Evolutionary conservation across 2,113 vertebrate genomes (phyloP).

Genomic region (Orcinus orca): DNA sequence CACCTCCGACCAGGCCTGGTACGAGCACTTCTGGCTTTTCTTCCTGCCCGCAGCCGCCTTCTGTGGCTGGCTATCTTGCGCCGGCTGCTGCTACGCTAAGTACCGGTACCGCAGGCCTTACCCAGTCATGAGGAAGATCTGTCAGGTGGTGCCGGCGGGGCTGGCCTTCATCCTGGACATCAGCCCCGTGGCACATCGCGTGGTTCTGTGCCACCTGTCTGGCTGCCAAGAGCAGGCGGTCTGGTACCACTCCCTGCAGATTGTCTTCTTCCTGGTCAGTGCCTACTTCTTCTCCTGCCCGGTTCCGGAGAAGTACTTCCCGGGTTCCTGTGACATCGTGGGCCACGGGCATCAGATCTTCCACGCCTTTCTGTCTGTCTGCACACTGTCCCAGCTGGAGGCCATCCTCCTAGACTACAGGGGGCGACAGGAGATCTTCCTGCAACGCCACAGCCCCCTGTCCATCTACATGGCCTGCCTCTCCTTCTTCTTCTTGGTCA

Average conservation of each 20-base stretch:
- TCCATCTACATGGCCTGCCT: conserved; percentile 84
- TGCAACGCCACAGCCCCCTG: conserved; percentile 83
- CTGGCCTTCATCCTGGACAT: conserved; percentile 91
- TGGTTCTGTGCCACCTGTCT: conserved; percentile 86
- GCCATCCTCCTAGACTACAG: conserved; percentile 91
- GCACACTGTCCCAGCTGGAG: conserved; percentile 93
- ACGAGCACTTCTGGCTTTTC: conserved; percentile 85
- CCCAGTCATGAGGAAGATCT: conserved; percentile 90
- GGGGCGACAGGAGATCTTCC: conserved; percentile 82
- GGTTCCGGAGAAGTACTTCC: conserved; percentile 92
- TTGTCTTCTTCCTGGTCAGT: conserved; percentile 89
- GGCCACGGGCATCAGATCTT: conserved; percentile 96
- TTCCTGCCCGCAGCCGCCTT: conserved; percentile 91
- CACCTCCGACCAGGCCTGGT: conserved; percentile 89
- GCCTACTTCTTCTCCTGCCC: conserved; percentile 95
- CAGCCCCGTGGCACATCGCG: conserved; percentile 90
- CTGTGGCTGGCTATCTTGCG: conserved; percentile 92
- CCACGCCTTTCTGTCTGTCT: conserved; percentile 90
- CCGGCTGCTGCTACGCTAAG: conserved; percentile 93
- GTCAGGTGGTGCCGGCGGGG: conserved; percentile 90
- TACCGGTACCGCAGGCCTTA: conserved; percentile 91
- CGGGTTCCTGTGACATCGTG: conserved; percentile 91
- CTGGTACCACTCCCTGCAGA: conserved; percentile 91
- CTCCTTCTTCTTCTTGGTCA: conserved; percentile 85
- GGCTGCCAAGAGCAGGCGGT: conserved; percentile 86